phyloP scores from a whole-genome alignment of 2,888 invertebrate species.

The Clistopyga incitator region DNA sequence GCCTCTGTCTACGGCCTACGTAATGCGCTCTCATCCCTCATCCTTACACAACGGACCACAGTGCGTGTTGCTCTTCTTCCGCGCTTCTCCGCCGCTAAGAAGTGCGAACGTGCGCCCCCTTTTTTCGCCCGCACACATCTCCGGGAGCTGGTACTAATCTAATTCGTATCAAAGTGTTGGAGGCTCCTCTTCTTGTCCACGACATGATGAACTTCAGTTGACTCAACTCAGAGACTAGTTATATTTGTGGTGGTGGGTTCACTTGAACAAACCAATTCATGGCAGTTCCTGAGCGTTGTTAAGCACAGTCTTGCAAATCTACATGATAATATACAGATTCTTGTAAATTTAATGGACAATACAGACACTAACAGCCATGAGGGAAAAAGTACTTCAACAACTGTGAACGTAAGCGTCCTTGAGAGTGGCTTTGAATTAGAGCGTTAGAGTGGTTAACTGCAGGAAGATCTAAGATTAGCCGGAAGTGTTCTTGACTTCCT shows the following conservation, averaged over 20 bases:
- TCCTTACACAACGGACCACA: slow-evolving; percentile 74
- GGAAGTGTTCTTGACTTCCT: too few species aligned
- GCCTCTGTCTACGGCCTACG: slow-evolving; percentile 78
- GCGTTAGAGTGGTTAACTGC: too few species aligned
- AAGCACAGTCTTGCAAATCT: background rate
- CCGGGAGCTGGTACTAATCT: slow-evolving; percentile 37
- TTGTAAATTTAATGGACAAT: too few species aligned
- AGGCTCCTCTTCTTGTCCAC: slow-evolving; percentile 10
- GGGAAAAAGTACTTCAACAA: too few species aligned
- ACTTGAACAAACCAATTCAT: background rate
- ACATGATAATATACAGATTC: background rate
- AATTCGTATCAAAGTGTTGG: slow-evolving; percentile 39
- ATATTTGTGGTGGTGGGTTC: background rate
- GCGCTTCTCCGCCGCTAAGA: slow-evolving; percentile 20
- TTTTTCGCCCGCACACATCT: background rate
- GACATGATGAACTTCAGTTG: background rate
- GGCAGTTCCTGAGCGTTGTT: background rate
- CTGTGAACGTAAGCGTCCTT: too few species aligned
- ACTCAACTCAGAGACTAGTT: background rate
- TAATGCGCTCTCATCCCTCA: slow-evolving; percentile 78
- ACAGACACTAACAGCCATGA: too few species aligned
- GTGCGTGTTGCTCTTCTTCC: slow-evolving; percentile 60
- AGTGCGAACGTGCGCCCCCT: slow-evolving; percentile 15
- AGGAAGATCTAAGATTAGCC: too few species aligned
- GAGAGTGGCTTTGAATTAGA: too few species aligned